Evolutionary conservation across 2,888 invertebrate species (phyloP).

Genomic region (Sminthurides aquaticus): DNA sequence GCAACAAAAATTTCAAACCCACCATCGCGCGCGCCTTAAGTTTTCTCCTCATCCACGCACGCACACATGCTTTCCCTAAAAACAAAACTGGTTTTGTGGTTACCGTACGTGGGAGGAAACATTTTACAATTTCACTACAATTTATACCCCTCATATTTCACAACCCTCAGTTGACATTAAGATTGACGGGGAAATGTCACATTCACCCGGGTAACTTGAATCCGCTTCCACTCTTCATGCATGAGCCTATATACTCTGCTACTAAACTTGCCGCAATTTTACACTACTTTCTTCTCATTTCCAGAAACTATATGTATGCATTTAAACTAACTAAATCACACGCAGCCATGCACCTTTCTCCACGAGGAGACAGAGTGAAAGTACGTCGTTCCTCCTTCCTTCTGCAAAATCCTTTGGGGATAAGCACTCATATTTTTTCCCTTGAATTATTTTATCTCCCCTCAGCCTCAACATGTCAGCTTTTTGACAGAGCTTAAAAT

Average conservation of each 20-base stretch:
- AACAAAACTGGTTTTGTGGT: background rate
- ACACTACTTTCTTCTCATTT: background rate
- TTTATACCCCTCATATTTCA: slow-evolving; percentile 1
- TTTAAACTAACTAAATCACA: no score
- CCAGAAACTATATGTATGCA: no score
- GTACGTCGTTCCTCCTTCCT: no score
- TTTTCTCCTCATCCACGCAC: background rate
- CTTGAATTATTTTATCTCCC: no score
- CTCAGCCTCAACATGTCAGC: no score
- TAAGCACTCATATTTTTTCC: no score
- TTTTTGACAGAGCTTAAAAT: no score
- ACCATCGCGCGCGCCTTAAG: background rate
- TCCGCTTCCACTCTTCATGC: background rate
- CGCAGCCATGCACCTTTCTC: no score
- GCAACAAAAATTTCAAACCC: background rate
- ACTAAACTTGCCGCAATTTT: background rate
- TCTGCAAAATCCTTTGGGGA: no score
- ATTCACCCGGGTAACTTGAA: background rate
- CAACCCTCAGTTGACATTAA: background rate
- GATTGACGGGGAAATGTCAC: background rate
- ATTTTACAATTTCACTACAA: background rate
- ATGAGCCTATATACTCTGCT: background rate
- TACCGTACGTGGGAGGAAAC: background rate
- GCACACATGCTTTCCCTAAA: background rate
- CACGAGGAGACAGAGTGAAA: no score